A percentile compares a stretch with the other conserved stretches of the same genome.
These are phyloP conservation scores for Pholis gunnellus DNA, from an alignment of 2,113 vertebrate species.

Conservation along the genomic window DNA sequence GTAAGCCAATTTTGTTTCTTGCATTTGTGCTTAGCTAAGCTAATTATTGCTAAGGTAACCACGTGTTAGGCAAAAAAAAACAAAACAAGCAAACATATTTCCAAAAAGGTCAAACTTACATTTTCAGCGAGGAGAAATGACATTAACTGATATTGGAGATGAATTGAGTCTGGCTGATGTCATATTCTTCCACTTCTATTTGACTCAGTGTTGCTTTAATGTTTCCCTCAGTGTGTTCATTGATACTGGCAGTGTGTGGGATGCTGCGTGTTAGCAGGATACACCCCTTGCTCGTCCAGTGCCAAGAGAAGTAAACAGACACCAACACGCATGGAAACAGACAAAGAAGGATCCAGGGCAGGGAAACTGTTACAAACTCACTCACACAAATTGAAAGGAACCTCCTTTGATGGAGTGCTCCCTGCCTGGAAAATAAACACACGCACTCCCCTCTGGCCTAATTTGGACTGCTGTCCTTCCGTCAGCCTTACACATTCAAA, in stretches of 20 bases:
- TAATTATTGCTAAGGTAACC: background rate
- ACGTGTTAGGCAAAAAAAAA: background rate
- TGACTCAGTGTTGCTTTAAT: conserved; percentile 22
- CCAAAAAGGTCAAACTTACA: background rate
- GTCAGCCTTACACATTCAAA: conserved; percentile 30
- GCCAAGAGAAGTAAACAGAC: conserved; percentile 41
- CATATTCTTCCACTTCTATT: conserved; percentile 3
- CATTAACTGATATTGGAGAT: background rate
- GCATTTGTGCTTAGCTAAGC: background rate
- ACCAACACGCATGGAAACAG: conserved; percentile 10
- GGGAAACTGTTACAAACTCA: conserved; percentile 23
- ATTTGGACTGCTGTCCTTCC: conserved; percentile 43
- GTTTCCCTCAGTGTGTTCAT: background rate
- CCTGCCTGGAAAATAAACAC: conserved; percentile 41
- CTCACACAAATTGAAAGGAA: conserved; percentile 7
- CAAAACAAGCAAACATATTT: background rate
- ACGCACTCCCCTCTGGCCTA: conserved; percentile 12
- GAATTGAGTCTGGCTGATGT: background rate
- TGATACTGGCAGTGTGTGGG: conserved; percentile 13
- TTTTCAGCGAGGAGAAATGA: background rate
- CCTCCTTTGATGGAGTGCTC: conserved; percentile 1
- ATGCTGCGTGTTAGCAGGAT: conserved; percentile 4
- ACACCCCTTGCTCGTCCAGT: background rate
- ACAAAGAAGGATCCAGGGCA: conserved; percentile 4
- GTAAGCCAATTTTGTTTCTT: background rate